Base-by-base conservation (phyloP, 2,888 invertebrate species). In the Lochmaea crataegi region DNA sequence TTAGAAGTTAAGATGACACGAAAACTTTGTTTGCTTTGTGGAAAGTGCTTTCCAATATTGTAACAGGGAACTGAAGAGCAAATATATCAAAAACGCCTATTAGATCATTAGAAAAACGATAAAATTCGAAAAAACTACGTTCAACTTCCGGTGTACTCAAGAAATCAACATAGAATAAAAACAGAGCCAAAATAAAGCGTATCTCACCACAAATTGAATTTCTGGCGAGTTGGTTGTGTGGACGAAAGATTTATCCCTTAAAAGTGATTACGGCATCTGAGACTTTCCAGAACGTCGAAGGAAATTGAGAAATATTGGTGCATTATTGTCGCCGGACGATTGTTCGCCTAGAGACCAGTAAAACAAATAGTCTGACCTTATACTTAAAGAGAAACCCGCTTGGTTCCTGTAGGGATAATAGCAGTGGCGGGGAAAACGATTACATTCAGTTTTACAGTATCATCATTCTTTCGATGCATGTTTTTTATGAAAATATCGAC, bases 271-370 rank as follows among this genome's bases (percentile, higher is more conserved):
- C 79, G 74, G 76, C 70, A 74, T 74, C 72, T 61, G 76, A 78
- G 77, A 76, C 71, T 77, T 79, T 74, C 64, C 69, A 57, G 78
- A 77, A 77, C 75, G 71, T 76, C 76, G 72, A 72, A 73, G 71
- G 73, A 77, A 80, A 79, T 80, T 78, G 79, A 78, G 77, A 80
- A 80, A 79, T 79, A 79, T 79, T 66, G 76, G 78, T 67, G 68
- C 79, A 77, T 79, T 80, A 80, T 77, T 77, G 79, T 79, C 79
- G 80, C 76, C 78, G 71, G 75, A 65, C 78, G 76, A 78, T 78
- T 76, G 74, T 65, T 65, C 75, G 72, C 64, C 66, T 64, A 45
- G 66, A 69, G 69, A 67, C 65, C 70, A 67, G 68, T 73, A 77
- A 75, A 78, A 77, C 76, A 78, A 78, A 77, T 71, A 75, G 73